Base-by-base conservation (phyloP, 2,888 invertebrate genomes). In the Matsumyia berberina region DNA sequence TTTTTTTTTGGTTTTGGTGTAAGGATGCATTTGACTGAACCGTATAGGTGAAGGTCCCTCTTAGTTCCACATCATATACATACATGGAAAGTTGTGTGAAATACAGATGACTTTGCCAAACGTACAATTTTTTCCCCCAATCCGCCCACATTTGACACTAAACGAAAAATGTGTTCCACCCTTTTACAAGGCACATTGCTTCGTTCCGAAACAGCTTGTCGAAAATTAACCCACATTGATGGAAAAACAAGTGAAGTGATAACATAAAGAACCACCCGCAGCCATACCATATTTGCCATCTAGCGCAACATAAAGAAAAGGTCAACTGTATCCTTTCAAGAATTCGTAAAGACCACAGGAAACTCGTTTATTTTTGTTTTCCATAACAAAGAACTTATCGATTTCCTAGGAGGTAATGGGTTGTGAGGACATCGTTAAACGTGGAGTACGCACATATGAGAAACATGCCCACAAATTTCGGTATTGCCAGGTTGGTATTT, bases 211-310 rank as follows among this genome's bases (percentile, higher is more conserved):
- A 46, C 73, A 64, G 64, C 62, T 73, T 73, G 62, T 51, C 53
- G 53, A 53, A 73, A 62, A 73, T 74, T 74, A 74, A 74, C 73
- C 64, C 73, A 37, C 39, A 64, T 64, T 64, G 73, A 62, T 44
- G 12, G 44, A 53, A 53, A 42, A 51, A 53, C 64, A 53, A 62
- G 44, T 55, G 53, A 33, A 73, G 60, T 42, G 53, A 44, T 24
- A 44, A 31, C 19, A 17, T 44, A 11, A 15, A 46, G 53, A 33
- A 29, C 49, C 66, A 29, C 72, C 51, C 51, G 12, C 39, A 62
- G 33, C n/a, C 60, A 53, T 39, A 60, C n/a, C n/a, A n/a, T n/a
- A n/a, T 33, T 37, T 17, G 39, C 37, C 24, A 6, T 17, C 17
- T 67, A 42, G 8, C 35, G 9, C 19, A 49, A 24, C 3, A 31